Evolutionary conservation across 2,113 vertebrate genomes (phyloP), one percentile per base, ranked within the genome.

Genomic region (Spea bombifrons): DNA sequence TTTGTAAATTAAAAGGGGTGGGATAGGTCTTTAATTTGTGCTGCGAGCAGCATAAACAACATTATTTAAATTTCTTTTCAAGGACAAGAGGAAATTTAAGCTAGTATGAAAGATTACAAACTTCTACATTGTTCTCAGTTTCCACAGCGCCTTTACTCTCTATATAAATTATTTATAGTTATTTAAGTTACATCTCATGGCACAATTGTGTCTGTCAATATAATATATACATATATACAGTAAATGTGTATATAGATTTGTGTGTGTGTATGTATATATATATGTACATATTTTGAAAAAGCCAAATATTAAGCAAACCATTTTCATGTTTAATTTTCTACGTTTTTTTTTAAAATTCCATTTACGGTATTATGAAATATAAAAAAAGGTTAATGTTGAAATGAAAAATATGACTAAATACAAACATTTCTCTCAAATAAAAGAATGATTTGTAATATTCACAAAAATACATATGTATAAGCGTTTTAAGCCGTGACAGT

Each of bases 31-130:
- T 82, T 88, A 84, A 90, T 84, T 85, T 86, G 93, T 94, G 96
- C 97, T 97, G 97, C 96, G 84, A 98, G 97, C 97, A 94, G 97
- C 95, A 94, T 89, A 84, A 86, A 83, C 82, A 89, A 91, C 89
- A 84, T 89, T 93, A 96, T 95, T 96, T 96, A 96, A 96, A 95
- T 89, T 90, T 85, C 85, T 89, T 84, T 87, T 86, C 86, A 81
- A 84, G 86, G 84, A 84, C 87, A 86, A 86, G 57, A 43, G 83
- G 81, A 84, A n/a, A 81, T 84, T 78, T 3, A 82, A 87, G 85
- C 88, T 86, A 83, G 74, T 83, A 76, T 86, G 67, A 75, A 88
- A 85, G 61, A 84, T 71, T 83, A 78, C 82, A 85, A 82, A 30
- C 84, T 86, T 84, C 83, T 84, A 87, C 84, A 82, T 86, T 88